Conservation (phyloP, 2,113 vertebrate genomes). For the Bos indicus region DNA sequence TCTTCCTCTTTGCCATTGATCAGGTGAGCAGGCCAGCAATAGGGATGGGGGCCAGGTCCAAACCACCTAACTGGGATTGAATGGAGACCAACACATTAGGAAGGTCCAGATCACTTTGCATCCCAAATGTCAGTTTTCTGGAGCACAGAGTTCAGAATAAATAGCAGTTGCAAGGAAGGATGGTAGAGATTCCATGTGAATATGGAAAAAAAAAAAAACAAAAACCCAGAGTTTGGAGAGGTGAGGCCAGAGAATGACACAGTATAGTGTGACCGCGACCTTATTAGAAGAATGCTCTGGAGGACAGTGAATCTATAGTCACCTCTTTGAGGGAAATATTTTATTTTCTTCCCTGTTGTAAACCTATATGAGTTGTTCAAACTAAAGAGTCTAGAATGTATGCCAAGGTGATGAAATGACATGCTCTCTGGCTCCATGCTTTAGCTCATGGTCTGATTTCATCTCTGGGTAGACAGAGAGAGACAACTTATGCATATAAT, state of each 20-base stretch:
- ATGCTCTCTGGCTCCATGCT: not conserved
- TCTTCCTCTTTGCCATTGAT: not conserved
- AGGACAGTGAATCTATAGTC: not conserved
- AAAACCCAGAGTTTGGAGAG: not conserved
- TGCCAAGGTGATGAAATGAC: not conserved
- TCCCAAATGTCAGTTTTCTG: not conserved
- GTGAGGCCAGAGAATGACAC: not conserved
- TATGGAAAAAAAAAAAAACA: not conserved
- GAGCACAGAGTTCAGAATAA: not conserved
- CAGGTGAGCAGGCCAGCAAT: not conserved
- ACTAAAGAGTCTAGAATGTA: not conserved
- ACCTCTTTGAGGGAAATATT: not conserved
- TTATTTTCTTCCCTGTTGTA: not conserved
- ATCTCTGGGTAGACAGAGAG: not conserved
- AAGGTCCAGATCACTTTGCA: not conserved
- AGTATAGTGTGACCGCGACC: not conserved
- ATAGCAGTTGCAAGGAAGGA: not conserved
- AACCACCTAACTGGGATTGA: not conserved
- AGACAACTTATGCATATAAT: not conserved
- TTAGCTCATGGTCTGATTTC: not conserved
- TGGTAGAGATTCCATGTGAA: not conserved
- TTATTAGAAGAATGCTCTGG: not conserved
- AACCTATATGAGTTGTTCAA: not conserved
- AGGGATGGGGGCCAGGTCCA: not conserved
- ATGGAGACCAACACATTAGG: not conserved